phyloP scores from a whole-genome alignment of 2,113 vertebrate species.

The Anguilla rostrata region DNA sequence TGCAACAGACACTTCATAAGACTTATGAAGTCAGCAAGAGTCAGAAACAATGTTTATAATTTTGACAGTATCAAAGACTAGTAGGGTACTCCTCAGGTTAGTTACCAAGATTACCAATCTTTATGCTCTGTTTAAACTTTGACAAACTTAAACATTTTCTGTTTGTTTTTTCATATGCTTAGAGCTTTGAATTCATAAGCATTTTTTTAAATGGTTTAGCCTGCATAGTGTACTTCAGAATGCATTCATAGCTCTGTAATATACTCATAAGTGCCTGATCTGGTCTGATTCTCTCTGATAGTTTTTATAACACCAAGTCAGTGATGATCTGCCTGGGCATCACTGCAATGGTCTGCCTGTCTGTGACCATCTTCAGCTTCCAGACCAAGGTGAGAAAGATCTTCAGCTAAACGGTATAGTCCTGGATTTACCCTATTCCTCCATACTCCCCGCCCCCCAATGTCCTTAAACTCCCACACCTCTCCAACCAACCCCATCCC shows the following conservation, averaged over 20 bases:
- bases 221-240: not conserved
- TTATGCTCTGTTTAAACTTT: not conserved
- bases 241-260: not conserved
- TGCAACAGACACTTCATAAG: too few relatives aligned
- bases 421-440: not conserved
- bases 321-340: slow-evolving; percentile 89
- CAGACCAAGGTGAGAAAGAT: slow-evolving; percentile 83
- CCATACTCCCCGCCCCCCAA: not conserved
- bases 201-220: not conserved
- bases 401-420: not conserved
- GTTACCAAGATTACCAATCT: not conserved
- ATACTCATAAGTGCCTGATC: not conserved
- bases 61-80: too few relatives aligned
- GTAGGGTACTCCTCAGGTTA: not conserved
- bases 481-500: too few relatives aligned
- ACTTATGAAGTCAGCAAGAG: too few relatives aligned
- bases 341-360: slow-evolving; percentile 84
- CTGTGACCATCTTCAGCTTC: slow-evolving; percentile 88
- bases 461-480: too few relatives aligned
- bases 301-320: slow-evolving; percentile 89
- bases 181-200: too few relatives aligned
- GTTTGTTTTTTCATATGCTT: not conserved
- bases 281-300: slow-evolving; percentile 47
- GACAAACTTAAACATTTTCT: not conserved
- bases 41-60: too few relatives aligned